Conservation (phyloP, 2,888 invertebrate genomes). For the Andrena bucephala region DNA sequence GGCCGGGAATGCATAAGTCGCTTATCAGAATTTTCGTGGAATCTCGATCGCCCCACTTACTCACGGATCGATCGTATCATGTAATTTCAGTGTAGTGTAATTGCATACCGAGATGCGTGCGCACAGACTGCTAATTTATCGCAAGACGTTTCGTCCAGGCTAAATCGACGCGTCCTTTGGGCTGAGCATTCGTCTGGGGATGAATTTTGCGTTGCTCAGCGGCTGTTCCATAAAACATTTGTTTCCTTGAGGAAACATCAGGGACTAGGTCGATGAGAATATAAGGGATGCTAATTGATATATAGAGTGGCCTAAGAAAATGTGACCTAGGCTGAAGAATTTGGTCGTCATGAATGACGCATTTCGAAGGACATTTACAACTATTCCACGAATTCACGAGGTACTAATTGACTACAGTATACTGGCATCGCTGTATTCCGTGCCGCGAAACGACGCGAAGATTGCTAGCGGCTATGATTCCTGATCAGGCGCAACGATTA, state of each 20-base stretch:
- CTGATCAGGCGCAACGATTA: constrained; percentile 20
- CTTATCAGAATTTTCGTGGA: constrained; percentile 52
- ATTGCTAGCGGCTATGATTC: constrained; percentile 23
- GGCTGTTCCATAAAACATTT: neutral
- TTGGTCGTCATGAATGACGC: neutral
- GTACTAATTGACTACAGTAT: neutral
- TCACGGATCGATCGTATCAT: constrained; percentile 43
- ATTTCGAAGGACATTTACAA: neutral
- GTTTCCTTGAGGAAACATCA: neutral
- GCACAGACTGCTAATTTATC: constrained; percentile 41
- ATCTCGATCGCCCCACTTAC: constrained; percentile 54
- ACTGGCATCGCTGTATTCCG: neutral
- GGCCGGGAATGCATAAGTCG: constrained; percentile 22
- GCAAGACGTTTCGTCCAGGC: constrained; percentile 11
- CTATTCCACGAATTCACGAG: neutral
- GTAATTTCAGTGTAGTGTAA: constrained; percentile 59
- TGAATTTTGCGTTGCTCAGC: neutral
- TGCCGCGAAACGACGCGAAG: constrained; percentile 9
- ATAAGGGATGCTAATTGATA: neutral
- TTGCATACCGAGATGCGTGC: constrained; percentile 52
- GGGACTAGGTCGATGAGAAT: neutral
- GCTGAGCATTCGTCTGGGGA: neutral
- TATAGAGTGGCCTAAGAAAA: too few species aligned
- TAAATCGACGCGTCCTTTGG: neutral
- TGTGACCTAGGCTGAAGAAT: too few species aligned